Percentiles rank a stretch among this genome's conserved stretches.
Evolutionary conservation across 2,888 invertebrate species (phyloP).

Genomic region (Lymantria dispar): DNA sequence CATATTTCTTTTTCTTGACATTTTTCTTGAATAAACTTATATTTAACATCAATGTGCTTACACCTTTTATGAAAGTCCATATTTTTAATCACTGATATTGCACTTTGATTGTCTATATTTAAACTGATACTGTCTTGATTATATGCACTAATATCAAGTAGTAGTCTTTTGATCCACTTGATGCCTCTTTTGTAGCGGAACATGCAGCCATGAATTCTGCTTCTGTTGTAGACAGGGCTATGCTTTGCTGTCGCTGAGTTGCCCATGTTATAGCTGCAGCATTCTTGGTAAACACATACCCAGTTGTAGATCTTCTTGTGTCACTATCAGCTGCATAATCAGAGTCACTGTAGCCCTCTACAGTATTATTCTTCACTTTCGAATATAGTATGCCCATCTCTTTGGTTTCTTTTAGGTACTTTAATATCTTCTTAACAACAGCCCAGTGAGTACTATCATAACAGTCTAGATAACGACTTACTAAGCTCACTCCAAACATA

Average conservation of each 20-base stretch:
- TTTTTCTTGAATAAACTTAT: slow-evolving; percentile 14
- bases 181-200: slow-evolving; percentile 4
- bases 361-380: background rate
- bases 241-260: slow-evolving; percentile 9
- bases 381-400: slow-evolving; percentile 1
- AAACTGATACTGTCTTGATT: slow-evolving; percentile 3
- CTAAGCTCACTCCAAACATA: slow-evolving; percentile 15
- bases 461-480: slow-evolving; percentile 17
- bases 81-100: slow-evolving; percentile 6
- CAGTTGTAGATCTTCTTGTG: slow-evolving; percentile 10
- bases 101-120: slow-evolving; percentile 7
- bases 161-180: slow-evolving; percentile 3
- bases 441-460: slow-evolving; percentile 13
- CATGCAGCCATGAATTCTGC: slow-evolving; percentile 8
- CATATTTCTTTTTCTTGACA: slow-evolving; percentile 6
- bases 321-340: slow-evolving; percentile 18
- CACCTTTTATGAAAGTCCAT: slow-evolving; percentile 7
- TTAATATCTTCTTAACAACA: slow-evolving; percentile 17
- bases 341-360: slow-evolving; percentile 17
- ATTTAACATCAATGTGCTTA: slow-evolving; percentile 15
- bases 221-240: slow-evolving; percentile 14
- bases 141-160: slow-evolving; percentile 6
- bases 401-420: slow-evolving; percentile 6
- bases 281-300: slow-evolving; percentile 12
- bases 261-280: slow-evolving; percentile 15